These are phyloP conservation scores for Mimachlamys varia DNA, from an alignment of 2,888 invertebrate species.

Conservation along the genomic window DNA sequence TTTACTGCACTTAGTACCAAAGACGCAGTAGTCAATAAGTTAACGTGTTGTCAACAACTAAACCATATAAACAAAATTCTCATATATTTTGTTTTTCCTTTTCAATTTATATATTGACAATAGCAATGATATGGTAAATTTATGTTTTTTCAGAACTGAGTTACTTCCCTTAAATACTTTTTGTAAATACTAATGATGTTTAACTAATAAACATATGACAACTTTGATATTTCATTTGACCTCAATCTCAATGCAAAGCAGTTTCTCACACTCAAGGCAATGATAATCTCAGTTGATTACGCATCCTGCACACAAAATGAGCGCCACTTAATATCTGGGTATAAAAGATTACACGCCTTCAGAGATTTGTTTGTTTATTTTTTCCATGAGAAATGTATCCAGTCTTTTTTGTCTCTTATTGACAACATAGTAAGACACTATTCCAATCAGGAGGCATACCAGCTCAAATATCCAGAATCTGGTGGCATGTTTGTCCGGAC, in stretches of 20 bases:
- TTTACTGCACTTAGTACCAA: background rate
- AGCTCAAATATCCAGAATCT: constrained; percentile 92
- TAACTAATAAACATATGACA: background rate
- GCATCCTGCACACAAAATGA: too few species aligned
- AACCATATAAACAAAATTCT: background rate
- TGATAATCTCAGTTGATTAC: background rate
- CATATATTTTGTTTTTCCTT: too few species aligned
- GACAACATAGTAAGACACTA: constrained; percentile 87
- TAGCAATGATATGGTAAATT: too few species aligned
- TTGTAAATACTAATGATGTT: background rate
- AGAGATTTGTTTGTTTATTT: constrained; percentile 87
- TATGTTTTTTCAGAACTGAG: background rate
- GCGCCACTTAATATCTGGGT: too few species aligned
- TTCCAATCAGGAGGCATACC: constrained; percentile 86
- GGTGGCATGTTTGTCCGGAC: constrained; percentile 92
- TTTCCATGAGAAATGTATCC: constrained; percentile 86
- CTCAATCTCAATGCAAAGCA: background rate
- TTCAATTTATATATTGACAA: too few species aligned
- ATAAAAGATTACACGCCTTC: background rate
- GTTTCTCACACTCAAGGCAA: background rate
- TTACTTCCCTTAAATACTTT: background rate
- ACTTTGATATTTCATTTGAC: background rate
- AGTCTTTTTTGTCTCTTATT: constrained; percentile 87
- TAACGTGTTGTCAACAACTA: background rate
- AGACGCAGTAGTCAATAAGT: background rate